Base-by-base conservation (phyloP, 2,888 invertebrate genomes). In the Lymantria monacha region DNA sequence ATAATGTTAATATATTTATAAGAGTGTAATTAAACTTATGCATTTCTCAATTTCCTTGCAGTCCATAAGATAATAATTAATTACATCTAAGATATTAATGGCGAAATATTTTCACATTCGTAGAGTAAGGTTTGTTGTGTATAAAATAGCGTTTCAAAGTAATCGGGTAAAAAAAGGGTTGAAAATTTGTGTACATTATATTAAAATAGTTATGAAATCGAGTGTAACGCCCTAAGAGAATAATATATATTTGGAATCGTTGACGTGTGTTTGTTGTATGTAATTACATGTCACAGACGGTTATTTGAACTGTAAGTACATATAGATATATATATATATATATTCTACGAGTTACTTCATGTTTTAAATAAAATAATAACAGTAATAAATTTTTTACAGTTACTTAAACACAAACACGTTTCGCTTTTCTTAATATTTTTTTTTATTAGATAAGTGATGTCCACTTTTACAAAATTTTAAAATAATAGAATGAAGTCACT, bases 31-130 rank as follows among this genome's bases (percentile, higher is more conserved):
- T 87, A 84, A 86, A 86, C 85, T 83, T 87, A 85, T 90, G 90
- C 90, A 91, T 91, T 91, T 91, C 87, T 87, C 88, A 84, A 79
- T 89, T 90, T 87, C 88, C 87, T 85, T 86, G 88, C 86, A 87
- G 88, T 88, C 87, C 87, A 84, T 87, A 86, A 81, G 82, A 81
- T 70, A 82, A 81, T 85, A 82, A 81, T 76, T 76, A 81, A 72
- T 75, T 80, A 84, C 78, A 76, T 80, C 80, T 85, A 84, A 84
- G 85, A 82, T 87, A 85, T 85, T 84, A 81, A 10, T 84, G 87
- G 85, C 81, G 79, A 85, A 85, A 87, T 89, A 89, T 89, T 91
- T 91, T 91, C 90, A 87, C 89, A 87, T 87, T 83, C 73, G 72
- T 88, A 89, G 83, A 48, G 44, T 90, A 89, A 89, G 87, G 83